Evolutionary conservation across 2,113 vertebrate species (phyloP).

Genomic region (Pantherophis guttatus): DNA sequence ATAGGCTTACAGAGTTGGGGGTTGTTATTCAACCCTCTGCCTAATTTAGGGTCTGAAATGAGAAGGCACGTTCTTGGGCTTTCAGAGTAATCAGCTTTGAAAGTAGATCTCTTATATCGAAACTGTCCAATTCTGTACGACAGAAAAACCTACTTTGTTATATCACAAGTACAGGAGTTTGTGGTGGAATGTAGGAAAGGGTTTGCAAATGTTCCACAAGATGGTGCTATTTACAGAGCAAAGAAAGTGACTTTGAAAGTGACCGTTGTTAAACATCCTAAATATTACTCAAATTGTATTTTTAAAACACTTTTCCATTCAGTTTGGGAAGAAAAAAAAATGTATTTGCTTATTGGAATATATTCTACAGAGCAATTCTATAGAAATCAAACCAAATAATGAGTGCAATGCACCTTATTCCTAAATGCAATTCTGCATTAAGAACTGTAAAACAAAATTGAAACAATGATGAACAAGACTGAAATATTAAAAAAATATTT

Average conservation of each 20-base stretch:
- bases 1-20: background rate
- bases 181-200: background rate
- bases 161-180: background rate
- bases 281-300: constrained; percentile 39
- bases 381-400: background rate
- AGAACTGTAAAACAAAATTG: constrained; percentile 15
- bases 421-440: background rate
- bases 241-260: constrained; percentile 9
- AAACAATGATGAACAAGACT: background rate
- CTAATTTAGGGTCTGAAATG: background rate
- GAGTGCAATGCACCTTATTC: background rate
- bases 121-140: background rate
- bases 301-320: background rate
- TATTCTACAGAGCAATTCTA: constrained; percentile 6
- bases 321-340: constrained; percentile 47
- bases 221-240: constrained; percentile 62
- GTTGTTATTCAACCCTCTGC: background rate
- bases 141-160: background rate
- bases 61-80: background rate
- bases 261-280: constrained; percentile 30
- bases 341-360: constrained; percentile 38
- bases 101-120: background rate
- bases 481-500: background rate
- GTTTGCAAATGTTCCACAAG: constrained; percentile 51
- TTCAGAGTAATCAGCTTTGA: background rate